These are phyloP conservation scores for Caenorhabditis remanei DNA, from an alignment of 1,140 invertebrate genomes.

Conservation along the genomic window DNA sequence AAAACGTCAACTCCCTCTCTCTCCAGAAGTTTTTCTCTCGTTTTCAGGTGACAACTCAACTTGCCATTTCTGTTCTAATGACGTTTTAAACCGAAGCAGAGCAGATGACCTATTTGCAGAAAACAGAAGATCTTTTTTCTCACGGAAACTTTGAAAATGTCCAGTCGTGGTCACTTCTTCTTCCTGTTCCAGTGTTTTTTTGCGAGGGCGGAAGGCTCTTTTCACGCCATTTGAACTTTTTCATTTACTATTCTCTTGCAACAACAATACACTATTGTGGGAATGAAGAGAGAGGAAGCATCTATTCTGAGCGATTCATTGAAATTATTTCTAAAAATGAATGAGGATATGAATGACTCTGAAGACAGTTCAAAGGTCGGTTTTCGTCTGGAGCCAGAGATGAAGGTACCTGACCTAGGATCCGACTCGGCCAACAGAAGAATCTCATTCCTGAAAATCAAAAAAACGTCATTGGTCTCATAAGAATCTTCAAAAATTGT, in stretches of 20 bases:
- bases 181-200: conserved; percentile 1
- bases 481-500: background rate
- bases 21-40: background rate
- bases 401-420: background rate
- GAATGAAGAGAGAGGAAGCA: background rate
- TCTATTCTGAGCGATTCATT: conserved; percentile 14
- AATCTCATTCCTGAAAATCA: background rate
- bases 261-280: background rate
- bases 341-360: background rate
- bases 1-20: no score
- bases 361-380: background rate
- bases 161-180: background rate
- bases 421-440: no score
- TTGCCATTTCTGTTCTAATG: background rate
- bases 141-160: conserved; percentile 30
- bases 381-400: background rate
- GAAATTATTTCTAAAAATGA: background rate
- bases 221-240: conserved; percentile 45
- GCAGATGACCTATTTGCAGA: background rate
- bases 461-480: background rate
- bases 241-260: conserved; percentile 8
- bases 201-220: conserved; percentile 11
- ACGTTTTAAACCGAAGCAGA: background rate
- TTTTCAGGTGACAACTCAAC: conserved; percentile 9
- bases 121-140: background rate